These are phyloP conservation scores for Cydia pomonella DNA, from an alignment of 1,140 invertebrate genomes.

Conservation along the genomic window DNA sequence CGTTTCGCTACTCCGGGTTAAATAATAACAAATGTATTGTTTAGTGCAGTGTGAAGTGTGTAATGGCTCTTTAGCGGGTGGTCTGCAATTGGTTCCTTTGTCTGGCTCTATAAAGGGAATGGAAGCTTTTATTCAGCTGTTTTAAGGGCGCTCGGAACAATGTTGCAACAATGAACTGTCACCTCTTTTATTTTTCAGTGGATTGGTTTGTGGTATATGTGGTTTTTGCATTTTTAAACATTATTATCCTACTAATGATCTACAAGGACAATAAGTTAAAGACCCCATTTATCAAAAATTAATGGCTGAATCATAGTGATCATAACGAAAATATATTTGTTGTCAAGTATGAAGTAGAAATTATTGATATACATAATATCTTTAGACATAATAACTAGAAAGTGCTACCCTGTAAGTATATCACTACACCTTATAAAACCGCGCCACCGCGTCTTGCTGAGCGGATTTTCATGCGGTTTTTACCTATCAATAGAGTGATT, in stretches of 20 bases:
- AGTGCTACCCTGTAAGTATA: too few relatives aligned
- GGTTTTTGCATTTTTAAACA: not conserved
- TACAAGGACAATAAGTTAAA: too few relatives aligned
- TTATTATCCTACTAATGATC: not conserved
- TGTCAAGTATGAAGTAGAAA: too few relatives aligned
- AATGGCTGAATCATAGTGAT: too few relatives aligned
- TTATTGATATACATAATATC: too few relatives aligned
- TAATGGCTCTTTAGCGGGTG: conserved; percentile 56
- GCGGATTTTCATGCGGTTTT: too few relatives aligned
- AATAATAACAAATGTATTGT: conserved; percentile 69
- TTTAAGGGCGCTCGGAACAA: conserved; percentile 4
- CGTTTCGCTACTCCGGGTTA: conserved; percentile 59
- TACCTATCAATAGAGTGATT: too few relatives aligned
- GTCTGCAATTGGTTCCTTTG: conserved; percentile 59
- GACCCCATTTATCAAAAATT: too few relatives aligned
- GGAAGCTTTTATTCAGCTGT: conserved; percentile 9
- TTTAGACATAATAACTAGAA: too few relatives aligned
- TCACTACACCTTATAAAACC: too few relatives aligned
- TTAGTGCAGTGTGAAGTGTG: conserved; percentile 59
- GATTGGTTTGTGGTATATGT: not conserved
- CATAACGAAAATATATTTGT: too few relatives aligned
- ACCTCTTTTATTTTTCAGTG: not conserved
- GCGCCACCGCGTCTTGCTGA: too few relatives aligned
- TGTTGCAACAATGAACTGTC: conserved; percentile 8
- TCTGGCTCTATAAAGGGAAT: conserved; percentile 40